Percentiles rank a stretch among this genome's conserved stretches.
These are phyloP conservation scores for Emydoidea blandingii DNA, from an alignment of 2,797 vertebrate species.

Conservation along the genomic window DNA sequence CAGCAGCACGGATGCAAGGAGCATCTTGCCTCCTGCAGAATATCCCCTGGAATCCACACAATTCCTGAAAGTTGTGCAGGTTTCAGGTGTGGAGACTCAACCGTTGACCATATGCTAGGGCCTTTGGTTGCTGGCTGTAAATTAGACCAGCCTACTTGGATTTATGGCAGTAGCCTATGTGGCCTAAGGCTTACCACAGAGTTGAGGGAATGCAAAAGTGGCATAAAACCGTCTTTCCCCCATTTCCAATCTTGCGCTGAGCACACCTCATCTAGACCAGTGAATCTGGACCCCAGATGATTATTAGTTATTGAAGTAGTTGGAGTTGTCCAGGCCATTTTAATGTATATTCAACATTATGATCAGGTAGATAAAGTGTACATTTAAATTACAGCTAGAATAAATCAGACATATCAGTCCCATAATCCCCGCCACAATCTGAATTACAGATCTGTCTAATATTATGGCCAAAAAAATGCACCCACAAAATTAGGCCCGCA, in stretches of 20 bases:
- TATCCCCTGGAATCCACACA: not conserved
- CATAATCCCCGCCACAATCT: fast-evolving
- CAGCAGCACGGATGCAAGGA: not conserved
- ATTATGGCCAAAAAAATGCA: not conserved
- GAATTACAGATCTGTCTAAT: fast-evolving
- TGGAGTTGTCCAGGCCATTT: fast-evolving
- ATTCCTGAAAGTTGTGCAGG: not conserved
- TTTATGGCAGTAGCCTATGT: not conserved
- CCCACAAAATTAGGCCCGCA: fast-evolving
- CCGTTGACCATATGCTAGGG: not conserved
- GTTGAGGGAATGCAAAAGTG: no score
- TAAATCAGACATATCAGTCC: not conserved
- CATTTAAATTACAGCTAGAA: not conserved
- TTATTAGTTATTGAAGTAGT: not conserved
- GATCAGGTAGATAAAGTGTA: not conserved
- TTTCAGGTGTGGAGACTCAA: not conserved
- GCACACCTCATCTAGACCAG: no score
- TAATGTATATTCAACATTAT: fast-evolving
- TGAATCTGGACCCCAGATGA: no score
- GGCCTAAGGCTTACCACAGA: no score
- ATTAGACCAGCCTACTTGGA: not conserved
- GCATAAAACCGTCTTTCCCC: no score
- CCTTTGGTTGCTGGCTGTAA: no score
- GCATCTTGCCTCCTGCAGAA: not conserved
- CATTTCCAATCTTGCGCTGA: no score